Evolutionary conservation across 2,888 invertebrate genomes (phyloP).

Genomic region (Habrosyne pyritoides): DNA sequence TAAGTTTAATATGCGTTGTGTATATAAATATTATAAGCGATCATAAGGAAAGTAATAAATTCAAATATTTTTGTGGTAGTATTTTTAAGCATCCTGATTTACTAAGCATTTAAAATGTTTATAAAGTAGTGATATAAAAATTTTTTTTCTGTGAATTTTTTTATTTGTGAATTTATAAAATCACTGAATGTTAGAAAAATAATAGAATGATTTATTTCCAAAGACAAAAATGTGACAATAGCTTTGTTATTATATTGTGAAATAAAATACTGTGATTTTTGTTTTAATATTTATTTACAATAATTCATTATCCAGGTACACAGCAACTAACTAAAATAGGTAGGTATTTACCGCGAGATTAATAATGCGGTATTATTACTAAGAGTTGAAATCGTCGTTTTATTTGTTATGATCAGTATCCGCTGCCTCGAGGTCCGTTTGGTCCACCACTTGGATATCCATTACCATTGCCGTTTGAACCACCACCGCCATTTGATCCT

Average conservation of each 20-base stretch:
- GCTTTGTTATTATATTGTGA: background rate
- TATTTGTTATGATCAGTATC: conserved; percentile 22
- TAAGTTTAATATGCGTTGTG: no score
- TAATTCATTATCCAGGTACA: background rate
- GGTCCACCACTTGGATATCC: conserved; percentile 45
- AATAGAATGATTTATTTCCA: background rate
- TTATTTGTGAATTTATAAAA: background rate
- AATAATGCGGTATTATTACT: background rate
- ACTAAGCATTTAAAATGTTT: background rate
- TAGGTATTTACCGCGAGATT: background rate
- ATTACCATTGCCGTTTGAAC: conserved; percentile 24
- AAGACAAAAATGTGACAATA: background rate
- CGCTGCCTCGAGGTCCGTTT: conserved; percentile 28
- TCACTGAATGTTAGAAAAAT: background rate
- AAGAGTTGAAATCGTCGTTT: background rate
- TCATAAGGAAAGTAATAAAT: background rate
- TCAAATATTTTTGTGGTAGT: background rate
- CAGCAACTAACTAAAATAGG: background rate
- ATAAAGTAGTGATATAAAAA: background rate
- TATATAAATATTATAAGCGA: background rate
- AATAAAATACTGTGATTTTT: conserved; percentile 7
- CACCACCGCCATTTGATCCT: conserved; percentile 19
- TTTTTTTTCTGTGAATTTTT: background rate
- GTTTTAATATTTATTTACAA: conserved; percentile 5
- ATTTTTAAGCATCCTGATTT: background rate